phyloP scores from a whole-genome alignment of 2,113 vertebrate genomes.

The Oncorhynchus keta region DNA sequence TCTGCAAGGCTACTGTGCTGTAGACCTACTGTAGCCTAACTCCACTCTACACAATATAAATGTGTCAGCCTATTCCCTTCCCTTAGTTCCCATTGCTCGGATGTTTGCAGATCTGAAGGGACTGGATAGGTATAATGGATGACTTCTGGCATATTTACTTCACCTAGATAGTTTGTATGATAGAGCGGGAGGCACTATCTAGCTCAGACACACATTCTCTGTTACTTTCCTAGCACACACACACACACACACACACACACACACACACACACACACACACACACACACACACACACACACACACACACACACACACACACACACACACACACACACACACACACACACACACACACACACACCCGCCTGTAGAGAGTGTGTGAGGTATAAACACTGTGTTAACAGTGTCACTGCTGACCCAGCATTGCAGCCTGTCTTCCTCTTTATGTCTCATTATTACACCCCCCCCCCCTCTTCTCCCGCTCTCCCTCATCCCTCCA shows the following conservation, averaged over 20 bases:
- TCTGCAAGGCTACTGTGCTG: background rate
- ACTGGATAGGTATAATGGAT: background rate
- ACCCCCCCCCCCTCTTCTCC: background rate
- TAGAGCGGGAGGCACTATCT: no score
- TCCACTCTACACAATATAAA: background rate
- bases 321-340: background rate
- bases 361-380: background rate
- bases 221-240: background rate
- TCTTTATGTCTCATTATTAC: background rate
- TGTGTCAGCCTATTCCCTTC: no score
- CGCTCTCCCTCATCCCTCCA: background rate
- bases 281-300: background rate
- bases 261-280: background rate
- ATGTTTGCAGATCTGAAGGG: background rate
- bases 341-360: background rate
- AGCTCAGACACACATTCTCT: background rate
- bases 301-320: background rate
- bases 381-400: background rate
- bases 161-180: no score
- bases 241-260: background rate
- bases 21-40: background rate
- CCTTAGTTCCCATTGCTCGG: no score
- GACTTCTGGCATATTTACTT: no score
- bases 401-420: conserved; percentile 27
- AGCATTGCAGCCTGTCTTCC: conserved; percentile 42